Evolutionary conservation across 2,888 invertebrate genomes (phyloP), one percentile per base, ranked within the genome.

Genomic region (Spatulosminthurus flaviceps): DNA sequence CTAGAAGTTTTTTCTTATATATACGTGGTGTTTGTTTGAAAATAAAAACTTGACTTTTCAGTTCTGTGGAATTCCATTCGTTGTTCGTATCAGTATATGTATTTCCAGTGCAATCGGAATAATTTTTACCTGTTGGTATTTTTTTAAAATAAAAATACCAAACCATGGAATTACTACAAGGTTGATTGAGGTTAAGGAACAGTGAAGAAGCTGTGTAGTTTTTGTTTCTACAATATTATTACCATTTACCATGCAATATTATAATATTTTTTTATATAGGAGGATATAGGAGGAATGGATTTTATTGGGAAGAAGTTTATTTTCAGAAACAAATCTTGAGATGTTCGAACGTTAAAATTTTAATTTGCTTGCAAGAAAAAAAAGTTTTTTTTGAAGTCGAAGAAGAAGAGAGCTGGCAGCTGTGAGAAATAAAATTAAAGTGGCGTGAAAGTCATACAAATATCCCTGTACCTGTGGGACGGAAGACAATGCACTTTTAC

Each of bases 401-500:
- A n/a, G 34, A 34, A 4, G 34, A 9, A 4, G 34, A 34, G 34
- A 34, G 5, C 9, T 34, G 34, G 34, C 5, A 51, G n/a, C 16
- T 19, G 16, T 51, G 16, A 51, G 1, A n/a, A 11, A 51, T 19
- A 19, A 51, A n/a, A 11, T 51, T n/a, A 13, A 51, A 51, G n/a
- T 51, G 51, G 16, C 51, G 16, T 51, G 51, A 51, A n/a, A 51
- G 51, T 51, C 16, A 51, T 4, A 19, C n/a, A 16, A 51, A 51
- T 51, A n/a, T 51, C 51, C 51, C 1, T 9, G 16, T 1, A n/a
- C 16, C 16, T 5, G 5, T 16, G 51, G 19, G 2, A 51, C 19
- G n/a, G 51, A 51, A 51, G 51, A 51, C 51, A 51, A 51, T 51
- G 51, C 51, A 51, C 51, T 51, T 51, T 51, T n/a, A 13, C 51